A percentile compares a stretch with the other conserved stretches of the same genome.
Evolutionary conservation across 2,113 vertebrate species (phyloP).

Genomic region (Apodemus sylvaticus): DNA sequence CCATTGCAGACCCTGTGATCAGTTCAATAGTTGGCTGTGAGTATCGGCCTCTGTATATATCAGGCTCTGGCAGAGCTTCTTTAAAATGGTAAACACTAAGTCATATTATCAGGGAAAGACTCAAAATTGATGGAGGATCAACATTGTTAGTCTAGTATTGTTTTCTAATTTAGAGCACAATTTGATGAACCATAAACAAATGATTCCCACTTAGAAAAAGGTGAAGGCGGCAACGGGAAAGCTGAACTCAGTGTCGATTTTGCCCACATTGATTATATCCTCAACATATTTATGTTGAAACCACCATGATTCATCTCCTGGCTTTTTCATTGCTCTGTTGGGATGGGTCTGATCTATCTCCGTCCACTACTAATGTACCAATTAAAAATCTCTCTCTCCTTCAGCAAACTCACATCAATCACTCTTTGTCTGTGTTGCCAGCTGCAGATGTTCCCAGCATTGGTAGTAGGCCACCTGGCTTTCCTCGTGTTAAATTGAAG

Average conservation of each 20-base stretch:
- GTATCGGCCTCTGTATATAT: too few species aligned
- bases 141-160: neutral
- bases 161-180: neutral
- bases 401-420: conserved; percentile 39
- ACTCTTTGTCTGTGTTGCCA: neutral
- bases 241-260: neutral
- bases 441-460: conserved; percentile 49
- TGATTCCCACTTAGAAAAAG: neutral
- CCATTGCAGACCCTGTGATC: too few species aligned
- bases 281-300: neutral
- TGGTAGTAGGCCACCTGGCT: conserved; percentile 49
- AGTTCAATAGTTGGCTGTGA: too few species aligned
- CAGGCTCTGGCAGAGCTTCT: too few species aligned
- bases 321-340: conserved; percentile 48
- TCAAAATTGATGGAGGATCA: neutral
- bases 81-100: neutral
- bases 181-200: neutral
- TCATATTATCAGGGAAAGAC: neutral
- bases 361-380: conserved; percentile 27
- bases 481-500: neutral
- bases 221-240: neutral
- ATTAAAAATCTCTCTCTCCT: conserved; percentile 66
- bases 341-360: conserved; percentile 50
- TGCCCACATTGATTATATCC: neutral
- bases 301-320: conserved; percentile 29